Percentiles rank a stretch among this genome's conserved stretches.
phyloP scores from a whole-genome alignment of 2,797 vertebrate species.

The Fratercula arctica region DNA sequence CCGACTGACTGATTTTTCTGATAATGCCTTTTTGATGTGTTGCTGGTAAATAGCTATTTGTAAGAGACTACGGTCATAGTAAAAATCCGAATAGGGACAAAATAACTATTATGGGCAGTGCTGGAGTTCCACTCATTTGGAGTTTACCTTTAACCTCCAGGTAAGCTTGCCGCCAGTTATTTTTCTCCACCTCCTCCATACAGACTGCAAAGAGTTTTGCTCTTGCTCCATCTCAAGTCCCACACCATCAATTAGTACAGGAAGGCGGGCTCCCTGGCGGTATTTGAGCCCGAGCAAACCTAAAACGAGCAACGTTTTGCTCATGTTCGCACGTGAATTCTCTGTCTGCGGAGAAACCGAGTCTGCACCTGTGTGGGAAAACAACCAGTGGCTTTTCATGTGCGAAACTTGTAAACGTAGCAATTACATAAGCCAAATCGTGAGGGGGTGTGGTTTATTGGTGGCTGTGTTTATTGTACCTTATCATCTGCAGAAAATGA shows the following conservation, averaged over 20 bases:
- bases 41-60: conserved; percentile 9
- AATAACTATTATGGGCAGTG: background rate
- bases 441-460: background rate
- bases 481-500: conserved; percentile 13
- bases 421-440: background rate
- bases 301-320: background rate
- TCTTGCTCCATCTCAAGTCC: background rate
- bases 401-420: background rate
- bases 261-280: background rate
- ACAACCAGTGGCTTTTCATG: background rate
- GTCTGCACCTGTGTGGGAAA: background rate
- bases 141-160: background rate
- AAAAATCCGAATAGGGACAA: background rate
- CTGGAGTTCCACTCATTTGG: background rate
- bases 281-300: background rate
- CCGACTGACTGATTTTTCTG: background rate
- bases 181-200: background rate
- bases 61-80: background rate
- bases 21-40: background rate
- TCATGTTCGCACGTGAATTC: background rate
- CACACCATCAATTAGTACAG: background rate
- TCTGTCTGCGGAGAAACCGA: background rate
- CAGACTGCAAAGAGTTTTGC: background rate
- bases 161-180: background rate
- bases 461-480: background rate